Conservation (phyloP, 2,797 vertebrate species). For the Characodon lateralis region DNA sequence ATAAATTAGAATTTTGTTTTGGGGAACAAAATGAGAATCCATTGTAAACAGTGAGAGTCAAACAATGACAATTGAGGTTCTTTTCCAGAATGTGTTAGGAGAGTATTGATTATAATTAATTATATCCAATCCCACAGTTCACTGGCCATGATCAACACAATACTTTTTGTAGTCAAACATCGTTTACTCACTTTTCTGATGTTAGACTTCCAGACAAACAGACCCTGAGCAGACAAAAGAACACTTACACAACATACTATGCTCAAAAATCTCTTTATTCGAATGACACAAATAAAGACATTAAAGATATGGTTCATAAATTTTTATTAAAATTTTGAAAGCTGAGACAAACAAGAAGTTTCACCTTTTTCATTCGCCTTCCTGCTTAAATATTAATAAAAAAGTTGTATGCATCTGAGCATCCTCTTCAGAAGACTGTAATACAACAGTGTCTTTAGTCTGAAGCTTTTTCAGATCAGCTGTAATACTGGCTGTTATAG, state of each 20-base stretch:
- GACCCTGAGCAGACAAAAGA: not conserved
- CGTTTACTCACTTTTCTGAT: not conserved
- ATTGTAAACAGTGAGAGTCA: too few relatives aligned
- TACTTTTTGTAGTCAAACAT: not conserved
- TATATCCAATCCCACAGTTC: not conserved
- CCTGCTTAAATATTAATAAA: not conserved
- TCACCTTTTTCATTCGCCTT: not conserved
- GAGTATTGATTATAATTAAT: not conserved
- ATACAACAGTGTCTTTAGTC: not conserved
- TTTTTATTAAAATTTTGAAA: not conserved
- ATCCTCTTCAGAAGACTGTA: not conserved
- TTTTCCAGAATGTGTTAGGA: not conserved
- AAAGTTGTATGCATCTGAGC: not conserved
- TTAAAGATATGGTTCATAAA: not conserved
- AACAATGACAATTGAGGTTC: not conserved
- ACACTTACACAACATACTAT: not conserved
- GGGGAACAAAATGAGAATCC: too few relatives aligned
- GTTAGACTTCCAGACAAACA: not conserved
- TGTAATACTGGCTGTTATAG: too few relatives aligned
- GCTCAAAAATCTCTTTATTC: not conserved
- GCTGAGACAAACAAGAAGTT: not conserved
- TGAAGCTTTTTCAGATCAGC: not conserved
- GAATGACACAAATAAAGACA: not conserved
- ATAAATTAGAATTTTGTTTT: too few relatives aligned
- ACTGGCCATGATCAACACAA: not conserved